A percentile compares a stretch with the other conserved stretches of the same genome.
These are phyloP conservation scores for Drosophila recens DNA, from an alignment of 2,888 invertebrate genomes.

Conservation along the genomic window DNA sequence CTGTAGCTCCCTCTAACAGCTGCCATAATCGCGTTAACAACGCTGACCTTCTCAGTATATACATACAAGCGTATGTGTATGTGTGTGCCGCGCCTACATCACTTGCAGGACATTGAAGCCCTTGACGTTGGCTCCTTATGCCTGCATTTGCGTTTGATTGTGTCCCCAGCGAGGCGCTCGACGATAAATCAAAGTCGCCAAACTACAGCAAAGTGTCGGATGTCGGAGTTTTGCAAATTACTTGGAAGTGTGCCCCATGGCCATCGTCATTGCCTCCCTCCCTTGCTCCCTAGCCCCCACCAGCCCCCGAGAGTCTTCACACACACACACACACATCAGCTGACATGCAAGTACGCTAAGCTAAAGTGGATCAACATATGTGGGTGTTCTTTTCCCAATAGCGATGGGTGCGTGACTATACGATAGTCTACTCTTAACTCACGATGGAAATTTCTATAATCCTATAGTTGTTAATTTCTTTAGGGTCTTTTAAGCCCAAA, in stretches of 20 bases:
- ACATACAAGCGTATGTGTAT: slow-evolving; percentile 4
- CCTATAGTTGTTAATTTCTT: no score
- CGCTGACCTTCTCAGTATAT: slow-evolving; percentile 41
- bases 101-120: slow-evolving; percentile 60
- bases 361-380: slow-evolving; percentile 68
- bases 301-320: no score
- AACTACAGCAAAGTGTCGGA: slow-evolving; percentile 74
- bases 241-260: slow-evolving; percentile 74
- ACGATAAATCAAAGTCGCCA: slow-evolving; percentile 80
- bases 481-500: no score
- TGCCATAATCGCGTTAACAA: slow-evolving; percentile 62
- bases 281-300: no score
- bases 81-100: slow-evolving; percentile 46
- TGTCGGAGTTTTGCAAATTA: slow-evolving; percentile 78
- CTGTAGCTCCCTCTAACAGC: slow-evolving; percentile 30
- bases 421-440: not conserved
- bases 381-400: slow-evolving; percentile 53
- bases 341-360: slow-evolving; percentile 28
- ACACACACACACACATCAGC: slow-evolving; percentile 17
- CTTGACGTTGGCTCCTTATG: slow-evolving; percentile 60
- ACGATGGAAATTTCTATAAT: not conserved
- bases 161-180: slow-evolving; percentile 65
- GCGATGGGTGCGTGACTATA: slow-evolving; percentile 21
- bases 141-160: slow-evolving; percentile 65
- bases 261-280: slow-evolving; percentile 49